Conservation (phyloP, 1,140 invertebrate genomes). For the Leptinotarsa texana region DNA sequence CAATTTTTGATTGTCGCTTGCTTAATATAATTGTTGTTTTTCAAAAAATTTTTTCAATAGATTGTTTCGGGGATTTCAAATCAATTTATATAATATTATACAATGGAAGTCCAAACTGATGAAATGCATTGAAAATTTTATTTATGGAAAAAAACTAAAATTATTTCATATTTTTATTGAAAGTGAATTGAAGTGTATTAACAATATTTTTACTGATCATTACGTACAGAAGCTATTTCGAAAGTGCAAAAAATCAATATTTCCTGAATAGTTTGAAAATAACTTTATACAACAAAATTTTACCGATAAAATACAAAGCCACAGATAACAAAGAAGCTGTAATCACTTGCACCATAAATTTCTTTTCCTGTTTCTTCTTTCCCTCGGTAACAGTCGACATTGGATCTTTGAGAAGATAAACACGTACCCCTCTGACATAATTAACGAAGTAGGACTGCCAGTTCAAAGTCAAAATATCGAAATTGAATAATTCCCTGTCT, state of each 20-base stretch:
- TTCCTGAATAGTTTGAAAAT: constrained; percentile 6
- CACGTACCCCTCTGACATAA: constrained; percentile 63
- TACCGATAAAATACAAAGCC: constrained; percentile 30
- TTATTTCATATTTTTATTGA: too few species aligned
- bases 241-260: background rate
- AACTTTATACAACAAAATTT: constrained; percentile 33
- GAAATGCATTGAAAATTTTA: too few species aligned
- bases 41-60: too few species aligned
- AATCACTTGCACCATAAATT: constrained; percentile 22
- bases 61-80: too few species aligned
- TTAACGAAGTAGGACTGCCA: constrained; percentile 65
- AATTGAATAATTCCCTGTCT: constrained; percentile 65
- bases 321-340: constrained; percentile 10
- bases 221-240: too few species aligned
- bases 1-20: too few species aligned
- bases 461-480: constrained; percentile 61
- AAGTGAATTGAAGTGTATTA: too few species aligned
- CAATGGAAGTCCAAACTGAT: too few species aligned
- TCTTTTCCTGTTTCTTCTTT: constrained; percentile 28
- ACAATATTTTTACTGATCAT: too few species aligned
- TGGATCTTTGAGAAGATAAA: constrained; percentile 65
- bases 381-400: constrained; percentile 55
- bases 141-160: too few species aligned
- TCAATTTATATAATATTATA: too few species aligned
- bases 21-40: too few species aligned